Conservation (phyloP, 2,797 vertebrate species). For the Mus minutoides region DNA sequence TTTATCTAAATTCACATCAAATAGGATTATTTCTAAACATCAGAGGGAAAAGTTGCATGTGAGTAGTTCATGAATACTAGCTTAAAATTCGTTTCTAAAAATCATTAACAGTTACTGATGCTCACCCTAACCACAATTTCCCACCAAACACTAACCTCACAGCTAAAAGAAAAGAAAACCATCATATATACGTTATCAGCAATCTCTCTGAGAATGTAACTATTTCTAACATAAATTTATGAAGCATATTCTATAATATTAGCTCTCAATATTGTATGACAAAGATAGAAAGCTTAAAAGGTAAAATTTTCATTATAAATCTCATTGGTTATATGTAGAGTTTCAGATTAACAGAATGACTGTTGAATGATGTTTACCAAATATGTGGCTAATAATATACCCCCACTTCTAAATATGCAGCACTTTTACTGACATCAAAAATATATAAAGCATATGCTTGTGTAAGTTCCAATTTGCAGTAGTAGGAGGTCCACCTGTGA, state of each 20-base stretch:
- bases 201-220: background rate
- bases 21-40: constrained; percentile 19
- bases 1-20: constrained; percentile 40
- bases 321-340: constrained; percentile 54
- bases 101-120: constrained; percentile 57
- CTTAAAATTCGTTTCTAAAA: background rate
- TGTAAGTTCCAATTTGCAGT: constrained; percentile 9
- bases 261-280: constrained; percentile 61
- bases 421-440: constrained; percentile 31
- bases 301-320: constrained; percentile 67
- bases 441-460: constrained; percentile 39
- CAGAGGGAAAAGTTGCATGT: constrained; percentile 26
- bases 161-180: constrained; percentile 39
- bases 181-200: background rate
- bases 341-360: constrained; percentile 56
- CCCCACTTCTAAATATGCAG: background rate
- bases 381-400: constrained; percentile 52
- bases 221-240: constrained; percentile 46
- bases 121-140: constrained; percentile 17
- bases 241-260: constrained; percentile 23
- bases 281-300: constrained; percentile 61
- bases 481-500: background rate
- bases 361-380: constrained; percentile 53
- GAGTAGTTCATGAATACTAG: background rate
- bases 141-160: constrained; percentile 52